phyloP scores from a whole-genome alignment of 2,888 invertebrate genomes.

The Drosophila demipolita region DNA sequence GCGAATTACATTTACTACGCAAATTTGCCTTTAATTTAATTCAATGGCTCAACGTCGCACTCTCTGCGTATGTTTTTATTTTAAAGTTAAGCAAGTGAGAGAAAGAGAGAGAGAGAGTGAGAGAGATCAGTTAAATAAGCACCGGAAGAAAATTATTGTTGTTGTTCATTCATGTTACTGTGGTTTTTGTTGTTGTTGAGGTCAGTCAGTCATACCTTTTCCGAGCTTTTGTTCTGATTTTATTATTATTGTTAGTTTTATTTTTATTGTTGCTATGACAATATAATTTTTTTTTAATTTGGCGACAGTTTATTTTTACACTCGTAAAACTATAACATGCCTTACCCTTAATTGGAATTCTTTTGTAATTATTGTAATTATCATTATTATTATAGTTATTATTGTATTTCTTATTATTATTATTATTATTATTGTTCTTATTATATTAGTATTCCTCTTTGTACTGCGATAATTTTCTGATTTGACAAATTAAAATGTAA shows the following conservation, averaged over 20 bases:
- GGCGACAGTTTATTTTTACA: slow-evolving; percentile 42
- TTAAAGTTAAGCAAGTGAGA: slow-evolving; percentile 25
- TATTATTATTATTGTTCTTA: not conserved
- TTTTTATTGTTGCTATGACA: slow-evolving; percentile 59
- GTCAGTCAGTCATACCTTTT: slow-evolving; percentile 71
- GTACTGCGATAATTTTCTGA: not conserved
- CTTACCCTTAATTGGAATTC: not conserved
- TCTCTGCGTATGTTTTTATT: slow-evolving; percentile 35
- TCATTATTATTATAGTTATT: not conserved
- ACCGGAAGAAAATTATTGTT: slow-evolving; percentile 25
- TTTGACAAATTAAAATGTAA: not conserved
- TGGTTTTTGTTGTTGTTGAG: slow-evolving; percentile 34
- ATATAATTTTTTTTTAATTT: slow-evolving; percentile 52
- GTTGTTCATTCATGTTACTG: slow-evolving; percentile 27
- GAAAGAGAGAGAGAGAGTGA: not conserved
- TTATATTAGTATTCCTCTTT: not conserved
- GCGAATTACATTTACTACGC: slow-evolving; percentile 53
- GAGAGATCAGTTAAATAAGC: slow-evolving; percentile 12
- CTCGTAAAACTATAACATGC: slow-evolving; percentile 7
- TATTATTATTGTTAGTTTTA: slow-evolving; percentile 35
- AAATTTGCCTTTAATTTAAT: slow-evolving; percentile 69
- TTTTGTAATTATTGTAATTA: not conserved
- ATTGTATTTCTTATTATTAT: not conserved
- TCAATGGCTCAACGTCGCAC: slow-evolving; percentile 45
- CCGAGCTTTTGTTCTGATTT: slow-evolving; percentile 54